A percentile compares a stretch with the other conserved stretches of the same genome.
Conservation (phyloP, 2,888 invertebrate genomes). For the Ornithoptera priamus region DNA sequence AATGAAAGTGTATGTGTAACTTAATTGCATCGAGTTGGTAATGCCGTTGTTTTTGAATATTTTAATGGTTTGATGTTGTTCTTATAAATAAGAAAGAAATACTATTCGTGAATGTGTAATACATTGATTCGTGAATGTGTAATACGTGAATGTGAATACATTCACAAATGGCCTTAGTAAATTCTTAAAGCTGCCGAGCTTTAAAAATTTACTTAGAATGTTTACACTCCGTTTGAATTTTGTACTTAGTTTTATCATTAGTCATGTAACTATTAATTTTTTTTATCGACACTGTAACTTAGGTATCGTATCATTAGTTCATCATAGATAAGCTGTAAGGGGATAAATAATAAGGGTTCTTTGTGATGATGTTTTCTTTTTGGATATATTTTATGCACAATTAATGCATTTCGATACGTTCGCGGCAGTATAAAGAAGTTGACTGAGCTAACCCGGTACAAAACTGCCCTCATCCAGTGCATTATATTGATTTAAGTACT, state of each 20-base stretch:
- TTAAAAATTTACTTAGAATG: conserved; percentile 47
- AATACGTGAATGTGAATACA: too few relatives aligned
- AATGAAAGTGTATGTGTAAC: not conserved
- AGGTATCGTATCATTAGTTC: conserved; percentile 34
- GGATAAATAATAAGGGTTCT: conserved; percentile 47
- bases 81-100: conserved; percentile 20
- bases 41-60: conserved; percentile 24
- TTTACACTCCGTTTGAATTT: conserved; percentile 62
- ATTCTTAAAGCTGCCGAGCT: conserved; percentile 31
- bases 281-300: conserved; percentile 43
- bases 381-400: conserved; percentile 62
- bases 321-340: conserved; percentile 32
- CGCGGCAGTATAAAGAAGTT: conserved; percentile 45
- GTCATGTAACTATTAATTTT: conserved; percentile 67
- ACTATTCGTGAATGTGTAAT: conserved; percentile 25
- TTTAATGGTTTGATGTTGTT: conserved; percentile 27
- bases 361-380: conserved; percentile 50
- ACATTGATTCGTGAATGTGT: too few relatives aligned
- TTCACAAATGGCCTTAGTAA: too few relatives aligned
- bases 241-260: conserved; percentile 44
- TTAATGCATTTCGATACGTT: conserved; percentile 65
- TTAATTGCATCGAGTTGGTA: not conserved
- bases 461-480: conserved; percentile 72
- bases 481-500: conserved; percentile 67
- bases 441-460: conserved; percentile 70